These are phyloP conservation scores for Chloroclysta siterata DNA, from an alignment of 2,888 invertebrate species.

Conservation along the genomic window DNA sequence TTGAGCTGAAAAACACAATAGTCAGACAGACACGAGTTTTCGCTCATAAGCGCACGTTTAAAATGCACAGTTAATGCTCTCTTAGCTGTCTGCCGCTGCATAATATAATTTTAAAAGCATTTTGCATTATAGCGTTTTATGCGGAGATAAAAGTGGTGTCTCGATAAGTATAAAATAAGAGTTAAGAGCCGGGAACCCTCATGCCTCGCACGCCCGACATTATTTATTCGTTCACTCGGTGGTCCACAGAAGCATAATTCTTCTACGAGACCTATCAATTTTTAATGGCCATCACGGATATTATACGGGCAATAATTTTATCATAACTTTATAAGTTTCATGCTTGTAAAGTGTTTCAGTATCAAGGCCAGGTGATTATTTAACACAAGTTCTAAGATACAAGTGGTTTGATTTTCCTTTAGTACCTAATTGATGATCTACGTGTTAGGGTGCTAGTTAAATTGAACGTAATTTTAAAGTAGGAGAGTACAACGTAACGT, in stretches of 20 bases:
- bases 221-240: conserved; percentile 58
- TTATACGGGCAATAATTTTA: conserved; percentile 34
- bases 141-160: conserved; percentile 70
- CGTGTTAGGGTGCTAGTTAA: background rate
- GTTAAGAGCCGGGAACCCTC: conserved; percentile 52
- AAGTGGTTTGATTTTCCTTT: no score
- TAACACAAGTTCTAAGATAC: background rate
- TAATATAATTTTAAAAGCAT: conserved; percentile 70
- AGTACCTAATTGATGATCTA: background rate
- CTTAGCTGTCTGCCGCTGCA: conserved; percentile 49
- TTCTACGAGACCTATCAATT: conserved; percentile 52
- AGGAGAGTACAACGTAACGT: no score
- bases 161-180: conserved; percentile 75
- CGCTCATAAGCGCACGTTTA: conserved; percentile 44
- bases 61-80: conserved; percentile 50
- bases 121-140: conserved; percentile 69
- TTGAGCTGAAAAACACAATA: conserved; percentile 35
- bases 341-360: conserved; percentile 6
- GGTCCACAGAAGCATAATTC: conserved; percentile 51
- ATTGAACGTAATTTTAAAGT: no score
- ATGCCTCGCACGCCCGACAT: conserved; percentile 50
- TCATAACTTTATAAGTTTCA: conserved; percentile 21
- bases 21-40: conserved; percentile 37
- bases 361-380: conserved; percentile 1
- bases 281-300: conserved; percentile 51